A percentile compares a stretch with the other conserved stretches of the same genome.
phyloP scores from a whole-genome alignment of 1,140 invertebrate species.

The Ooceraea biroi region DNA sequence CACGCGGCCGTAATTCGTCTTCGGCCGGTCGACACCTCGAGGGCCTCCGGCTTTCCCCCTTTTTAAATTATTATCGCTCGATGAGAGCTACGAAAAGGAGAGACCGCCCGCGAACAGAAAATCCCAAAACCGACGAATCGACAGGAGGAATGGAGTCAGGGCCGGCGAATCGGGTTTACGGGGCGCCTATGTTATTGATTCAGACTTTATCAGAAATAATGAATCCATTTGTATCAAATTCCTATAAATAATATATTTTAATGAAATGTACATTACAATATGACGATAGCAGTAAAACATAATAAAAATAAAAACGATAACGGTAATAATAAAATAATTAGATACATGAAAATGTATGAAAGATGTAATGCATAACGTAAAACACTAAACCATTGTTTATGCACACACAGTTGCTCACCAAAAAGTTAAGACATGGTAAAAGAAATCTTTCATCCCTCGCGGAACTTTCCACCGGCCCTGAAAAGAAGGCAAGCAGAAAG shows the following conservation, averaged over 20 bases:
- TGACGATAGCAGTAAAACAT: no score
- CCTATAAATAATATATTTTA: constrained; percentile 4
- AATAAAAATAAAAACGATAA: not conserved
- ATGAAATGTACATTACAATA: not conserved
- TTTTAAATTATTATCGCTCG: constrained; percentile 71
- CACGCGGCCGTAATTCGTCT: constrained; percentile 76
- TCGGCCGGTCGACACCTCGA: constrained; percentile 71
- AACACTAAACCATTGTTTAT: not conserved
- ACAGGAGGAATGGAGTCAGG: constrained; percentile 49
- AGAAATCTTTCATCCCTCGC: not conserved
- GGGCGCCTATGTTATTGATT: not conserved
- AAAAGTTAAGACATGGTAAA: not conserved
- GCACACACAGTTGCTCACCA: not conserved
- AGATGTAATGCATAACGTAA: constrained; percentile 24
- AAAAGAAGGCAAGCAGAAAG: constrained; percentile 5
- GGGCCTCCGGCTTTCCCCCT: constrained; percentile 43
- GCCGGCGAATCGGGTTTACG: not conserved
- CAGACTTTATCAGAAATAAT: not conserved
- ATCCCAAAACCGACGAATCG: constrained; percentile 49
- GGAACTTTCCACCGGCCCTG: constrained; percentile 4
- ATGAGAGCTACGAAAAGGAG: constrained; percentile 49
- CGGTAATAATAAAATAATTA: constrained; percentile 11
- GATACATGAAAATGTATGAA: constrained; percentile 36
- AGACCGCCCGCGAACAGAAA: constrained; percentile 34
- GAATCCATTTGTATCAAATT: not conserved